Evolutionary conservation across 1,140 invertebrate species (phyloP).

Genomic region (Sycophila sp.): DNA sequence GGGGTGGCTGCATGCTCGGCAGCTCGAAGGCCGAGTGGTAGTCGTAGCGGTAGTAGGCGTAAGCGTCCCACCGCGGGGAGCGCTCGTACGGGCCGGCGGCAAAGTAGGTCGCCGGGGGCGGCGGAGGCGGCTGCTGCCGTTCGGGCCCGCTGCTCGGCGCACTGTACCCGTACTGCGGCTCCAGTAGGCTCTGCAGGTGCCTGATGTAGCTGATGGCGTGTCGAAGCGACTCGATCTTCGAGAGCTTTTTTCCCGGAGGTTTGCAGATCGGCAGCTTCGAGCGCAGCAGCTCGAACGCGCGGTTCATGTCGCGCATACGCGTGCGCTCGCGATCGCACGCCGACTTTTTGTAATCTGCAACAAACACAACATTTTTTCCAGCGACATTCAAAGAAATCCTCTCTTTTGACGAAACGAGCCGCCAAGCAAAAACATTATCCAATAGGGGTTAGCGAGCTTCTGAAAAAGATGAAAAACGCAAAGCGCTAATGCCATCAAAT

Average conservation of each 20-base stretch:
- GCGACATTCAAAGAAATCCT: too few species aligned
- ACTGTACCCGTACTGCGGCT: constrained; percentile 57
- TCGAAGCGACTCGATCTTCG: constrained; percentile 86
- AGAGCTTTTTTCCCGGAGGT: constrained; percentile 88
- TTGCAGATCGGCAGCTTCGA: constrained; percentile 82
- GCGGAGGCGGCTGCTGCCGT: constrained; percentile 17
- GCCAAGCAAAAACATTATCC: too few species aligned
- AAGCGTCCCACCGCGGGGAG: constrained; percentile 57
- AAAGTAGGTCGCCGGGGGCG: constrained; percentile 32
- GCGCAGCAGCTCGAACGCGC: constrained; percentile 82
- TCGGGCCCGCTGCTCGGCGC: constrained; percentile 47
- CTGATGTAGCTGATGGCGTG: constrained; percentile 85
- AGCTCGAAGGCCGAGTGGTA: constrained; percentile 56
- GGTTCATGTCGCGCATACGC: constrained; percentile 89
- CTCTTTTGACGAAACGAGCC: too few species aligned
- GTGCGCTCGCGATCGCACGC: constrained; percentile 87
- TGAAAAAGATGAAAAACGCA: constrained; percentile 4
- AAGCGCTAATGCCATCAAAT: too few species aligned
- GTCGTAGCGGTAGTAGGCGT: constrained; percentile 62
- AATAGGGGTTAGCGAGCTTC: too few species aligned
- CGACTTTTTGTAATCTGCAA: constrained; percentile 83
- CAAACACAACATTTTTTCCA: too few species aligned
- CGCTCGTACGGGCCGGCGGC: constrained; percentile 45
- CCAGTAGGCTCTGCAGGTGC: constrained; percentile 75
- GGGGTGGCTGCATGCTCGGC: too few species aligned